Conservation (phyloP, 2,797 vertebrate species). For the Gymnodraco acuticeps region DNA sequence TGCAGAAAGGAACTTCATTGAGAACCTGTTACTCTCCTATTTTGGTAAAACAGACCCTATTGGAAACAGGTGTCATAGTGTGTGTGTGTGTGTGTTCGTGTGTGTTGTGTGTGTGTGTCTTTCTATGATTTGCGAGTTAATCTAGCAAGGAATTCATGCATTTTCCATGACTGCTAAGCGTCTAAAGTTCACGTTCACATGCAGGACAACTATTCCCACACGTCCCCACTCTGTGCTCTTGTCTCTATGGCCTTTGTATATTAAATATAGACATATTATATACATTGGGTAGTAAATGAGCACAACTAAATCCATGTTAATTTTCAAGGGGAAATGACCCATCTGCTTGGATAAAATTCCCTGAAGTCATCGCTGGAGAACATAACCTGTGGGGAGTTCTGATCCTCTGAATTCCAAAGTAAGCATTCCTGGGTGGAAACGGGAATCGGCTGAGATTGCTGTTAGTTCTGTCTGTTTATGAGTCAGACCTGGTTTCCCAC, state of each 20-base stretch:
- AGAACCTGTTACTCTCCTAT: no score
- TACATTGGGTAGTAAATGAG: neutral
- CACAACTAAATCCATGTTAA: neutral
- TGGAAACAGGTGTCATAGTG: neutral
- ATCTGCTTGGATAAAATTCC: conserved; percentile 2
- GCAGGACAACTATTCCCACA: conserved; percentile 13
- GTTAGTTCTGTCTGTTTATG: neutral
- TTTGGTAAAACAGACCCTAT: no score
- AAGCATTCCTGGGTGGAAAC: no score
- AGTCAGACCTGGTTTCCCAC: conserved; percentile 17
- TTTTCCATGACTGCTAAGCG: conserved; percentile 30
- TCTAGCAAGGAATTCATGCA: neutral
- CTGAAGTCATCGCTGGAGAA: neutral
- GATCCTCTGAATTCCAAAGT: no score
- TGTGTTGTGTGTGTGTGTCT: neutral
- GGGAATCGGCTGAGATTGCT: no score
- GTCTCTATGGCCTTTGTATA: neutral
- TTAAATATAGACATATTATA: neutral
- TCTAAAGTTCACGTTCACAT: conserved; percentile 12
- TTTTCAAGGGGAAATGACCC: neutral
- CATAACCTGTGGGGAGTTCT: neutral
- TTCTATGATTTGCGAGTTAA: conserved; percentile 6
- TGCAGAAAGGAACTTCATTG: no score
- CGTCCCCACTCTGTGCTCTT: conserved; percentile 12
- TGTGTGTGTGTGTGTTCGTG: neutral